Evolutionary conservation across 1,140 invertebrate species (phyloP).

Genomic region (Lepidotrigona ventralis): DNA sequence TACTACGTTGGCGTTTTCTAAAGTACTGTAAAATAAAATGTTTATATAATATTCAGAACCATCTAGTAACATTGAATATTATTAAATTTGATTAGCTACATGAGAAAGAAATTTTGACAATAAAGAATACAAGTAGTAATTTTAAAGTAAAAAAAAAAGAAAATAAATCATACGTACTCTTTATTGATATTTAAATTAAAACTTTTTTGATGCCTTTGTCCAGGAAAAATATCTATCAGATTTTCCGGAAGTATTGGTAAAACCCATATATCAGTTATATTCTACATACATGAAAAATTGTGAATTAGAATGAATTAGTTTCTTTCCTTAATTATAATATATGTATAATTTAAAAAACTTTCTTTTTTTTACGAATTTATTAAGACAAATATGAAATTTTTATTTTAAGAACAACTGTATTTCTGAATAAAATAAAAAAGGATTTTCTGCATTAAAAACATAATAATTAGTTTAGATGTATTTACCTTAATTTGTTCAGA

Average conservation of each 20-base stretch:
- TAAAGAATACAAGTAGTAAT: not conserved
- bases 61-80: not conserved
- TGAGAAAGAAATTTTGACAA: not conserved
- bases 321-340: not conserved
- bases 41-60: slow-evolving; percentile 19
- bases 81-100: not conserved
- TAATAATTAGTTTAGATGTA: not conserved
- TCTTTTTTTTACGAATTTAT: not conserved
- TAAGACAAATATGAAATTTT: not conserved
- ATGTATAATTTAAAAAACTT: not conserved
- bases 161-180: slow-evolving; percentile 28
- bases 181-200: slow-evolving; percentile 75
- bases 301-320: not conserved
- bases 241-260: slow-evolving; percentile 79
- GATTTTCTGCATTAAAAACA: not conserved
- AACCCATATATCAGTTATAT: slow-evolving; percentile 79
- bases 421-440: not conserved
- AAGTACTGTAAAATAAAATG: not conserved
- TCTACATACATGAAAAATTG: slow-evolving; percentile 71
- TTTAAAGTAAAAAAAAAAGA: not conserved
- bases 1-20: slow-evolving; percentile 62
- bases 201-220: slow-evolving; percentile 74
- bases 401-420: not conserved
- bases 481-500: slow-evolving; percentile 36
- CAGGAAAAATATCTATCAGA: slow-evolving; percentile 80